Base-by-base conservation (phyloP, 1,140 invertebrate species). In the Lucilia cuprina region DNA sequence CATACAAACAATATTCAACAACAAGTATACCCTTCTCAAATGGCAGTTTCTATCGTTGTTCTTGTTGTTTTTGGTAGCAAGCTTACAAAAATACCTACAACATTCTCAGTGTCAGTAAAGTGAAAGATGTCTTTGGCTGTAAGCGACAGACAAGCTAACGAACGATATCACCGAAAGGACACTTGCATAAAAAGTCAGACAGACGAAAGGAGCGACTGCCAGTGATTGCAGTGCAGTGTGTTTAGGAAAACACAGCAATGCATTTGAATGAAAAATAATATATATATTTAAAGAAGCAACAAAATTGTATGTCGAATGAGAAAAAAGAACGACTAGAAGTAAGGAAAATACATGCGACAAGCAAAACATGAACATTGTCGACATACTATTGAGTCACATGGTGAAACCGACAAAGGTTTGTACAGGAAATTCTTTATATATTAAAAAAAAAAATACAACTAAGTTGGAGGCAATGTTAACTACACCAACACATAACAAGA, bases 111-210 rank as follows among this genome's bases (percentile, higher is more conserved):
- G 41, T 49, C 77, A 80, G 77, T 19, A 19, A n/a, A 50, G 41
- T 80, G 77, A 80, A 80, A 50, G 41, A 80, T 80, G 77, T 50
- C 77, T 80, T 80, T 50, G 77, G 25, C 77, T 80, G 77, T 47
- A 80, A 80, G 77, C 77, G 41, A 50, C 41, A 80, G 77, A 80
- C 77, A 77, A 17, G 19, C 41, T 41, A 41, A 41, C 41, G 41
- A 41, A 41, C 41, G 41, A 41, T 8, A 41, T 8, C 7, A 41
- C 10, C 10, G 7, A 41, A 74, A 60, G 5, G 14, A 17, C 55
- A 60, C 5, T 14, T n/a, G 55, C 14, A 17, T 30, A 30, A 30
- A 30, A 3, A 2, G 25, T 3, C 14, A 60, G 17, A 5, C 14
- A n/a, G 55, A 60, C 55, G n/a, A 14, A n/a, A 12, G n/a, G 13